phyloP scores from a whole-genome alignment of 2,797 vertebrate species.

The Pelodytes ibericus region DNA sequence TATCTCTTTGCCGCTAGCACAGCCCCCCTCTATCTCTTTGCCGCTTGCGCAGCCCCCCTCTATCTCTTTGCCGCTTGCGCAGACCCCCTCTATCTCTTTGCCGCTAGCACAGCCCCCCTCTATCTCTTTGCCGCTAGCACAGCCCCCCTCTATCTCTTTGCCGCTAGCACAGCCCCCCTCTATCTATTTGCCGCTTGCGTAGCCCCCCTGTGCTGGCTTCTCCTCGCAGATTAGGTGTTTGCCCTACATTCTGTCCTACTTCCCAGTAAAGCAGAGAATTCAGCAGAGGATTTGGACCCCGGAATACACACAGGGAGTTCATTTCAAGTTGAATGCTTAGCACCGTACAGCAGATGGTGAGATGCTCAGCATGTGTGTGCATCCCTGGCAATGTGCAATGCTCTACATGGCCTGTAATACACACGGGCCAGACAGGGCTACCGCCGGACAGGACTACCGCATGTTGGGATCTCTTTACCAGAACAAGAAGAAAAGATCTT shows the following conservation, averaged over 20 bases:
- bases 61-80: too few relatives aligned
- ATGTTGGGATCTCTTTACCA: background rate
- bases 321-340: conserved; percentile 35
- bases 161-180: conserved; percentile 38
- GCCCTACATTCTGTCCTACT: conserved; percentile 56
- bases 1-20: too few relatives aligned
- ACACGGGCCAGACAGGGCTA: background rate
- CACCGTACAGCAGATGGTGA: conserved; percentile 24
- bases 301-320: conserved; percentile 26
- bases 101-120: too few relatives aligned
- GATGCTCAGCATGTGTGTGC: background rate
- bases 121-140: too few relatives aligned
- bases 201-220: conserved; percentile 41
- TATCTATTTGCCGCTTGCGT: conserved; percentile 42
- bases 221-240: conserved; percentile 48
- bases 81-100: too few relatives aligned
- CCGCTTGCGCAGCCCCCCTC: too few relatives aligned
- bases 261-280: conserved; percentile 22
- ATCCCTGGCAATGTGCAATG: background rate
- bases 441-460: background rate
- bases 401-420: background rate
- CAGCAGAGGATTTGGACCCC: conserved; percentile 41
- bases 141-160: too few relatives aligned
- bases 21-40: too few relatives aligned
- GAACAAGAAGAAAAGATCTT: background rate